These are phyloP conservation scores for Silurus meridionalis DNA, from an alignment of 2,113 vertebrate genomes.

Conservation along the genomic window DNA sequence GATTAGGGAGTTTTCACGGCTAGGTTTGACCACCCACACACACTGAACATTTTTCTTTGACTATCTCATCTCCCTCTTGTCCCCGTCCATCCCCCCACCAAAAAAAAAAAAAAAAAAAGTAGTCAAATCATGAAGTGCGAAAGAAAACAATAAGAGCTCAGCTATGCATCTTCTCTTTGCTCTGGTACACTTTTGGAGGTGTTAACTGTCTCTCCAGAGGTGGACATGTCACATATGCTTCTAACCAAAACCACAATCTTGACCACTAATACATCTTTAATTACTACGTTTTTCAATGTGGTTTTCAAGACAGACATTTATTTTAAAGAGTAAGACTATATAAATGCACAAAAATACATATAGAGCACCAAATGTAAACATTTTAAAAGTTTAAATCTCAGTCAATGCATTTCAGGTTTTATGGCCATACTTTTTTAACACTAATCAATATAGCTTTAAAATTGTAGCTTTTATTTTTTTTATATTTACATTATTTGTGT, in stretches of 20 bases:
- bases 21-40: conserved; percentile 43
- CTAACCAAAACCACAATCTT: conserved; percentile 12
- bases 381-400: background rate
- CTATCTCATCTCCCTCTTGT: conserved; percentile 29
- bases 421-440: too few relatives aligned
- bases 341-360: background rate
- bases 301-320: conserved; percentile 44
- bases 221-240: conserved; percentile 18
- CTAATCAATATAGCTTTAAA: background rate
- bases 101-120: background rate
- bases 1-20: conserved; percentile 45
- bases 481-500: background rate
- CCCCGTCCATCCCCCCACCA: background rate
- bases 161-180: conserved; percentile 27
- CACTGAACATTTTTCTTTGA: conserved; percentile 7
- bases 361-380: background rate
- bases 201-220: conserved; percentile 45
- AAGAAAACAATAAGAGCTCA: conserved; percentile 36
- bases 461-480: background rate
- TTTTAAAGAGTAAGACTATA: conserved; percentile 26
- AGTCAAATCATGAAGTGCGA: conserved; percentile 46
- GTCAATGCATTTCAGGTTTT: too few relatives aligned
- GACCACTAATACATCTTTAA: conserved; percentile 44
- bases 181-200: conserved; percentile 42
- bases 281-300: conserved; percentile 36